Conservation (phyloP, 2,797 vertebrate genomes). For the Aselliscus stoliczkanus region DNA sequence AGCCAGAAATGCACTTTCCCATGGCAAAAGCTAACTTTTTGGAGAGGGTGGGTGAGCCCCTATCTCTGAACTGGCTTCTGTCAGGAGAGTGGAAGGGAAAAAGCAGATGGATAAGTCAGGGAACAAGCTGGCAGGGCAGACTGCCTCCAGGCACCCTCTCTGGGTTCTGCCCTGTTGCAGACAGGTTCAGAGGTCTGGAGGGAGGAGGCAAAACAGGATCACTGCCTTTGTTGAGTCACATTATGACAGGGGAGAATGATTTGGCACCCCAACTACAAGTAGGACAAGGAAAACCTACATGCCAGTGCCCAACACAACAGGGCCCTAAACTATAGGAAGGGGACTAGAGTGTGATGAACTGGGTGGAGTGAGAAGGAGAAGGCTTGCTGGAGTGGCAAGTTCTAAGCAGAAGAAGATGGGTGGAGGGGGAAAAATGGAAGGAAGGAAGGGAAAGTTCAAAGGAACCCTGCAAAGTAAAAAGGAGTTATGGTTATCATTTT, state of each 20-base stretch:
- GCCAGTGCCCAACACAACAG: accelerated
- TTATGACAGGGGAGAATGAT: neutral
- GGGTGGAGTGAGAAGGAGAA: neutral
- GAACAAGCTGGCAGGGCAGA: no score
- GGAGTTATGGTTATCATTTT: neutral
- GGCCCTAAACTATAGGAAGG: neutral
- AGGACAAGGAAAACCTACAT: neutral
- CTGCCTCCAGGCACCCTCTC: neutral
- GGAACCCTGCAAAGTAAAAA: neutral
- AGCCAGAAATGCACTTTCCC: neutral
- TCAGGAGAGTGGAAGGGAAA: neutral
- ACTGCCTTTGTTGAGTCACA: neutral
- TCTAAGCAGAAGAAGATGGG: neutral
- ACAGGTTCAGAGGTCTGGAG: neutral
- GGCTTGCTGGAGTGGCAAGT: neutral
- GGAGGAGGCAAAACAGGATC: neutral
- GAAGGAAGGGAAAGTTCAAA: neutral
- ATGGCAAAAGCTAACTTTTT: neutral
- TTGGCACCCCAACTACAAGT: neutral
- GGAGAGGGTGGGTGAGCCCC: neutral
- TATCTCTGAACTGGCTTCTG: neutral
- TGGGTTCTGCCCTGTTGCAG: neutral
- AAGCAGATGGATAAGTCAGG: neutral
- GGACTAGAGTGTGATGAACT: accelerated
- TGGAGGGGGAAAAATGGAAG: no score